These are phyloP conservation scores for Scartelaos histophorus DNA, from an alignment of 2,113 vertebrate species.

Conservation along the genomic window DNA sequence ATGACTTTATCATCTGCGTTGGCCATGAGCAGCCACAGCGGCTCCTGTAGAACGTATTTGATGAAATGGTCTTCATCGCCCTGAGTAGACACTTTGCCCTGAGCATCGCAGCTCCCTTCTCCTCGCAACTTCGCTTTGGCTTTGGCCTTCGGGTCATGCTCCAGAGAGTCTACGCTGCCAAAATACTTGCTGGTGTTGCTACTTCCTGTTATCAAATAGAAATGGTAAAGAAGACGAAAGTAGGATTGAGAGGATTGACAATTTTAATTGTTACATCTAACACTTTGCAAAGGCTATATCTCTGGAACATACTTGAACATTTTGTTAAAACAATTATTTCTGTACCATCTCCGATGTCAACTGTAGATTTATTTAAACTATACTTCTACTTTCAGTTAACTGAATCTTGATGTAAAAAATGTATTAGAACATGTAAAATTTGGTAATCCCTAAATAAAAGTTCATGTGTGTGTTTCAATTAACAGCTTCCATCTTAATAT, in stretches of 20 bases:
- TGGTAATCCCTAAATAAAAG: too few relatives aligned
- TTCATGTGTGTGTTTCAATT: too few relatives aligned
- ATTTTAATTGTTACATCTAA: too few relatives aligned
- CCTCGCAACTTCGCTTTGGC: constrained; percentile 21
- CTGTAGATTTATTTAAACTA: too few relatives aligned
- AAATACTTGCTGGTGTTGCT: constrained; percentile 92
- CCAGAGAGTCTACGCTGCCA: constrained; percentile 87
- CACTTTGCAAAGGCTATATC: too few relatives aligned
- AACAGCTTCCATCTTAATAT: too few relatives aligned
- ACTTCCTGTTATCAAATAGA: constrained; percentile 73
- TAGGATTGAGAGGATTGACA: neutral
- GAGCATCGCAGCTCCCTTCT: constrained; percentile 41
- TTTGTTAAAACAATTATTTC: too few relatives aligned
- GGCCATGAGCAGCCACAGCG: constrained; percentile 88
- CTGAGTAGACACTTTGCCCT: constrained; percentile 38
- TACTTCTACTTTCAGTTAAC: too few relatives aligned
- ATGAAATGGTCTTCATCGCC: constrained; percentile 71
- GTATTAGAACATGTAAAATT: too few relatives aligned
- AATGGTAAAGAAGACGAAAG: neutral
- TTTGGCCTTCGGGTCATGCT: constrained; percentile 78
- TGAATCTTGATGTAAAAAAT: too few relatives aligned
- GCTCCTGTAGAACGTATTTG: constrained; percentile 86
- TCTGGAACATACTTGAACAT: too few relatives aligned
- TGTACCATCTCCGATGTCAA: too few relatives aligned
- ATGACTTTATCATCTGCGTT: constrained; percentile 84